Base-by-base conservation (phyloP, 2,113 vertebrate genomes). In the Hydrochoerus hydrochaeris region DNA sequence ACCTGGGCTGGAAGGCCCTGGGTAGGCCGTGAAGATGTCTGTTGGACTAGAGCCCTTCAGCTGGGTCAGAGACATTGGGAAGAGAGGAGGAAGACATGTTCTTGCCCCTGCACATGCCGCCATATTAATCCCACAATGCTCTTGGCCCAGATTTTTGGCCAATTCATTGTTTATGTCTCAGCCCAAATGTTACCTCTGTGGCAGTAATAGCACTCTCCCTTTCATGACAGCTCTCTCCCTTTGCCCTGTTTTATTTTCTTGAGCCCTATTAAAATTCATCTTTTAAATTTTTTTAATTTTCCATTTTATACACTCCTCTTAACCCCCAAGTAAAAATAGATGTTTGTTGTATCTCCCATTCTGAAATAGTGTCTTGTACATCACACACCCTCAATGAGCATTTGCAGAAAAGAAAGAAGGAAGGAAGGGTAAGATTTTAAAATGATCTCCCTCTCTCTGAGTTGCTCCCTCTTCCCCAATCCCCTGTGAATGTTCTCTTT, bases 191-290 rank as follows among this genome's bases (percentile, higher is more conserved):
- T n/a, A 32, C 44, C 65, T 62, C 19, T 83, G 60, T 26, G 90
- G 85, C 69, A 73, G 62, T 41, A 54, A 54, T 26, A 1, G 1
- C 7, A 49, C 2, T 0, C 2, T 13, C 0, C 0, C 44, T 0
- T 28, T 35, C 49, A 11, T 41, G 46, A 54, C 30, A 1, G 1
- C 7, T 54, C 1, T 0, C 2, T 13, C 0, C 0, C 44, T 0
- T 28, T 35, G 0, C 0, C 60, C 11, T 78, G 11, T 60, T 85
- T 41, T n/a, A 54, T 67, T 92, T 83, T 71, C 78, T 85, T 84
- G 12, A 35, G 71, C 38, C 10, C 49, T 85, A 49, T 46, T 91
- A 85, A 44, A 77, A 71, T 71, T 49, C n/a, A 35, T 26, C 24
- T 35, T 82, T 88, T 38, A 54, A 65, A 62, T 80, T 17, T 44